These are phyloP conservation scores for Parus major DNA, from an alignment of 2,113 vertebrate species.

Conservation along the genomic window DNA sequence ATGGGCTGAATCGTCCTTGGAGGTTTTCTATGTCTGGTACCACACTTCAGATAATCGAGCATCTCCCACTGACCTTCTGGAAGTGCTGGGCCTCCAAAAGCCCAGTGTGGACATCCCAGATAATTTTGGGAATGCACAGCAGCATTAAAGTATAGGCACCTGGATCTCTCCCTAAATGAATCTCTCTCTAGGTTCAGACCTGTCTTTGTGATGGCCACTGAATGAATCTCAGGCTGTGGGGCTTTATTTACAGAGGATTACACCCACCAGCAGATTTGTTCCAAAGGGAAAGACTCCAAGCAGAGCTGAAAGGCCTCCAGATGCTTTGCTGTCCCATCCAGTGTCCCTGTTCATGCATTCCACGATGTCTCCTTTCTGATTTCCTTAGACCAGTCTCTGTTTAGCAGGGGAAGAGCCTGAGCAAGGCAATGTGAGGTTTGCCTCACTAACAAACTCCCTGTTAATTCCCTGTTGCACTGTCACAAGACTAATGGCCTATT, in stretches of 20 bases:
- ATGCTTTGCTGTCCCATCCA: not conserved
- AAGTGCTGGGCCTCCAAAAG: not conserved
- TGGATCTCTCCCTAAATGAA: not conserved
- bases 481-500: not conserved
- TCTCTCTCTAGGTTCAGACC: not conserved
- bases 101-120: not conserved
- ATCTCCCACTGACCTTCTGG: not conserved
- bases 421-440: not conserved
- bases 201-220: not conserved
- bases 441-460: not conserved
- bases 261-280: not conserved
- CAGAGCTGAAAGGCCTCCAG: not conserved
- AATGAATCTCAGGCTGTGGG: not conserved
- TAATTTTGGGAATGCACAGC: not conserved
- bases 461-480: not conserved
- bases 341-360: not conserved
- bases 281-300: not conserved
- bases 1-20: not conserved
- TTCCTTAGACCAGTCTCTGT: accelerated
- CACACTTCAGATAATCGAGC: not conserved
- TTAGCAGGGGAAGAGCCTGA: not conserved
- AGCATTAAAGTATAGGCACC: not conserved
- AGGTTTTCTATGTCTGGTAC: not conserved
- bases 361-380: not conserved
- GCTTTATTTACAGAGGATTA: not conserved